Conservation (phyloP, 1,140 invertebrate genomes). For the Drosophila teissieri region DNA sequence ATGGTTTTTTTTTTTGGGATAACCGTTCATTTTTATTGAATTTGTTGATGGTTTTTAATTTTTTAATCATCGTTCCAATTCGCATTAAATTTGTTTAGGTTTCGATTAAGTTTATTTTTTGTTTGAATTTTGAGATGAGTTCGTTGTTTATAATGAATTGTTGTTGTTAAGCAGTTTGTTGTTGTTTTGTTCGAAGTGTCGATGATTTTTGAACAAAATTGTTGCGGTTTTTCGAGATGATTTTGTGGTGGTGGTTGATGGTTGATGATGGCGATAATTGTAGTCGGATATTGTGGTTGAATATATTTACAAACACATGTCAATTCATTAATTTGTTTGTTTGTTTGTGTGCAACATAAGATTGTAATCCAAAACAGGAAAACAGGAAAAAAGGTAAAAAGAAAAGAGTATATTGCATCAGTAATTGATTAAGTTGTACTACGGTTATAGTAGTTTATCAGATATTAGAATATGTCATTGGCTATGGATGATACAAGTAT, state of each 20-base stretch:
- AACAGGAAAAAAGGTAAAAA: constrained; percentile 75
- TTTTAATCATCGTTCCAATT: constrained; percentile 50
- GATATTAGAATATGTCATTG: constrained; percentile 44
- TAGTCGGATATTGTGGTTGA: constrained; percentile 25
- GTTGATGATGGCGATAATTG: constrained; percentile 41
- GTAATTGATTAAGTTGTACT: constrained; percentile 59
- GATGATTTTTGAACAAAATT: constrained; percentile 42
- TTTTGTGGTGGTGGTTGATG: constrained; percentile 33
- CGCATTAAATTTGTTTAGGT: constrained; percentile 21
- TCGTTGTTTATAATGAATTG: constrained; percentile 31
- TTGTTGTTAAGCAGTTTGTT: constrained; percentile 34
- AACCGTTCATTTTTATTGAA: constrained; percentile 20
- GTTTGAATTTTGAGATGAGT: constrained; percentile 42
- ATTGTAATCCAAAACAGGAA: constrained; percentile 73
- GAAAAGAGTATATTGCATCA: constrained; percentile 60
- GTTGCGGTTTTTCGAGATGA: constrained; percentile 32
- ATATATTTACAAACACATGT: constrained; percentile 67
- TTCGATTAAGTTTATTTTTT: constrained; percentile 34
- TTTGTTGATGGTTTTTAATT: constrained; percentile 41
- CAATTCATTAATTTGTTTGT: constrained; percentile 52
- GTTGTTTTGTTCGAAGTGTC: constrained; percentile 38
- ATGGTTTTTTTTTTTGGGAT: constrained; percentile 7
- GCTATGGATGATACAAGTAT: constrained; percentile 25
- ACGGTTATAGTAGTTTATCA: constrained; percentile 36
- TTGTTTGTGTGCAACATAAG: constrained; percentile 72